Conservation (phyloP, 2,113 vertebrate genomes). For the Myodes glareolus region DNA sequence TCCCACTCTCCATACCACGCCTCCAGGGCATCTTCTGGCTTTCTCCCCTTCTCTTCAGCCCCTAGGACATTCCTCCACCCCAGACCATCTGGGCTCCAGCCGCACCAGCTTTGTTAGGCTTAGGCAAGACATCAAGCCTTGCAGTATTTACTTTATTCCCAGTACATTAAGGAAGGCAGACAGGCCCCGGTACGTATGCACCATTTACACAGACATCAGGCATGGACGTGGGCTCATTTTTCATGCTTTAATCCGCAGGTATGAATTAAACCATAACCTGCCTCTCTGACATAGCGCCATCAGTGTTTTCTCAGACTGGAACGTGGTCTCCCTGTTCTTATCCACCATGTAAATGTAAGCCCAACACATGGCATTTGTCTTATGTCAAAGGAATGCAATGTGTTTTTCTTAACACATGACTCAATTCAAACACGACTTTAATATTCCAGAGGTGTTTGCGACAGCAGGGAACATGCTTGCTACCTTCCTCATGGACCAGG, state of each 20-base stretch:
- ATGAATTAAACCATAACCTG: slow-evolving; percentile 73
- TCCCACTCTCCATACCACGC: not conserved
- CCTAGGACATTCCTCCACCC: not conserved
- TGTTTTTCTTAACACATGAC: slow-evolving; percentile 65
- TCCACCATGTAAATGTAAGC: slow-evolving; percentile 75
- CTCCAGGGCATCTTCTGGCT: not conserved
- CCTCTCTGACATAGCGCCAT: slow-evolving; percentile 44
- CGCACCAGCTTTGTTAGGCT: slow-evolving; percentile 66
- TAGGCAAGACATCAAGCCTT: slow-evolving; percentile 51
- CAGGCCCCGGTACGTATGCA: slow-evolving; percentile 10
- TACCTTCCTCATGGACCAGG: not conserved
- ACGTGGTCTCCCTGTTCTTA: slow-evolving; percentile 65
- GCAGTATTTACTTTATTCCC: slow-evolving; percentile 73
- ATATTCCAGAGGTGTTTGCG: slow-evolving; percentile 61
- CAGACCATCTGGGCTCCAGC: slow-evolving; percentile 72
- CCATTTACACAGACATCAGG: slow-evolving; percentile 74
- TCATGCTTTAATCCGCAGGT: slow-evolving; percentile 75
- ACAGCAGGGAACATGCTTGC: not conserved
- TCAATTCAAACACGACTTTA: slow-evolving; percentile 61
- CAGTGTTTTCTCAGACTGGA: slow-evolving; percentile 71
- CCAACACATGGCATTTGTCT: slow-evolving; percentile 66
- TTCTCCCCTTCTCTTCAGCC: not conserved
- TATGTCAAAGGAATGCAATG: slow-evolving; percentile 72
- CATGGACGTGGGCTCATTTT: slow-evolving; percentile 60
- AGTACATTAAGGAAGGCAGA: slow-evolving; percentile 68